These are phyloP conservation scores for Zaprionus kolodkinae DNA, from an alignment of 1,140 invertebrate species.

Conservation along the genomic window DNA sequence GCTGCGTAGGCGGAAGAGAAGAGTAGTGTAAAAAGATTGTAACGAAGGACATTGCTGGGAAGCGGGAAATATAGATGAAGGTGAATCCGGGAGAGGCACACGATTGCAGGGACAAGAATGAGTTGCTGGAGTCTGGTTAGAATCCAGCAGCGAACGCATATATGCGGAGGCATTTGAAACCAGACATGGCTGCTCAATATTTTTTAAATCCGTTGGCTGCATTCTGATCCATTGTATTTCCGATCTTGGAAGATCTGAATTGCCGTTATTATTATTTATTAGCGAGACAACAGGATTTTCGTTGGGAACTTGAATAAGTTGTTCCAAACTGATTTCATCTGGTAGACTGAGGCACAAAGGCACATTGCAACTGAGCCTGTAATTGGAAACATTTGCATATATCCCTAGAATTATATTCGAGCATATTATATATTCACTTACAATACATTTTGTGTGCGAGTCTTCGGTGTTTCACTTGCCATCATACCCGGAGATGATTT, in stretches of 20 bases:
- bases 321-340: constrained; percentile 16
- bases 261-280: neutral
- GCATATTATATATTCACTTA: neutral
- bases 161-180: too few relatives aligned
- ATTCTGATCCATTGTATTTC: neutral
- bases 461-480: too few relatives aligned
- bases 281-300: neutral
- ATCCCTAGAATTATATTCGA: neutral
- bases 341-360: constrained; percentile 59
- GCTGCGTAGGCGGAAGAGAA: too few relatives aligned
- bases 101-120: neutral
- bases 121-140: too few relatives aligned
- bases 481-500: neutral
- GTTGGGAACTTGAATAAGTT: neutral
- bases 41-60: too few relatives aligned
- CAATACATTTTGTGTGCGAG: neutral
- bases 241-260: neutral
- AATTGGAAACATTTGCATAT: neutral
- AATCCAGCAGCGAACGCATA: too few relatives aligned
- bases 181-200: neutral
- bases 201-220: neutral
- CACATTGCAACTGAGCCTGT: constrained; percentile 65
- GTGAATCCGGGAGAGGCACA: too few relatives aligned
- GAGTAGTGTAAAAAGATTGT: too few relatives aligned
- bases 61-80: too few relatives aligned